Conservation (phyloP, 2,797 vertebrate genomes). For the Crypturellus tataupa region DNA sequence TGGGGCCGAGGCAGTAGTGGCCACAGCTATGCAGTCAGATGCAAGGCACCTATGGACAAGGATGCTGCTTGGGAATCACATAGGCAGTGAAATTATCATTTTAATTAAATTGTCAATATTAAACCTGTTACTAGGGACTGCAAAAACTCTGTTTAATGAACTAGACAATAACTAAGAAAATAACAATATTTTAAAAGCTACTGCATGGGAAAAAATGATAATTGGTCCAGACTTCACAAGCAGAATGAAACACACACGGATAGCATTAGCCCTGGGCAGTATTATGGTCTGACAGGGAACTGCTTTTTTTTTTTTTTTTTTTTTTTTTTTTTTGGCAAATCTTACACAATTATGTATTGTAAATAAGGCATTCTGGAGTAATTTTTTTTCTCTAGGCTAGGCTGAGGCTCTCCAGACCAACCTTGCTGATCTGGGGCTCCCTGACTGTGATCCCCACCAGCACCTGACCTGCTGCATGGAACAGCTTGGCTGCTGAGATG, state of each 20-base stretch:
- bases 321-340: background rate
- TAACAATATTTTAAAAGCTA: slow-evolving; percentile 76
- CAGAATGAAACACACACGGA: slow-evolving; percentile 66
- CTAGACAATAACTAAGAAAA: slow-evolving; percentile 79
- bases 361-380: slow-evolving; percentile 15
- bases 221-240: slow-evolving; percentile 68
- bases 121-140: slow-evolving; percentile 75
- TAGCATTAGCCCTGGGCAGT: slow-evolving; percentile 36
- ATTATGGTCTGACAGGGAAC: slow-evolving; percentile 39
- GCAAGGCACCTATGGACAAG: slow-evolving; percentile 63
- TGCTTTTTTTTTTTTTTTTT: background rate
- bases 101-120: slow-evolving; percentile 82
- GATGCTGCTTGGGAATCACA: slow-evolving; percentile 62
- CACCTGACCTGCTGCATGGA: no score
- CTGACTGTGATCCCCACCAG: background rate
- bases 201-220: slow-evolving; percentile 72
- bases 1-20: slow-evolving; percentile 55
- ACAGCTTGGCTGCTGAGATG: background rate
- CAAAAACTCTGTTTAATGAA: slow-evolving; percentile 80
- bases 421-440: background rate
- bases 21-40: slow-evolving; percentile 35
- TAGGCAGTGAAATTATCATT: slow-evolving; percentile 71
- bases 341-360: background rate
- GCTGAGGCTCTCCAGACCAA: background rate
- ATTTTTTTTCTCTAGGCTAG: background rate